A percentile compares a stretch with the other conserved stretches of the same genome.
phyloP scores from a whole-genome alignment of 2,113 vertebrate genomes.

The Tetraodon nigroviridis region DNA sequence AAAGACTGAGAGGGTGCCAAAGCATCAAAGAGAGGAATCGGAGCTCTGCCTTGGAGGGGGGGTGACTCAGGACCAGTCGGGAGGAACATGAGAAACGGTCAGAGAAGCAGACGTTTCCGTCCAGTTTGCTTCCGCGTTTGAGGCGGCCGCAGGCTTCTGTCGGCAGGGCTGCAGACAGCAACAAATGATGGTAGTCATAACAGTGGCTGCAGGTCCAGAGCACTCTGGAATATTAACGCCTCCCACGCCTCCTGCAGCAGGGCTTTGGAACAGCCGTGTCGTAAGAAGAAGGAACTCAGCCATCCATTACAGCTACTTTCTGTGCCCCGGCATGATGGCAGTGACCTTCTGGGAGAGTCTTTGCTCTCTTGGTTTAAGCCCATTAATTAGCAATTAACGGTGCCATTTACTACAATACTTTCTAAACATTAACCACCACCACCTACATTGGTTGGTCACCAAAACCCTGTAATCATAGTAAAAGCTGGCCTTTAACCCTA shows the following conservation, averaged over 20 bases:
- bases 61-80: slow-evolving; percentile 40
- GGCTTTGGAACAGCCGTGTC: slow-evolving; percentile 16
- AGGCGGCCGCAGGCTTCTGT: slow-evolving; percentile 24
- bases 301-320: not conserved
- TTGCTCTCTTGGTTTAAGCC: too few species aligned
- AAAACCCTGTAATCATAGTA: too few species aligned
- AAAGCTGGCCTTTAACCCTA: too few species aligned
- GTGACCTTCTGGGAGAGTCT: not conserved
- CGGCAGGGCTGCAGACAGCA: slow-evolving; percentile 43
- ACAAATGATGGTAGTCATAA: slow-evolving; percentile 30
- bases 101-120: slow-evolving; percentile 9
- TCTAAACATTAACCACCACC: too few species aligned
- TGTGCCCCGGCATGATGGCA: not conserved
- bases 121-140: slow-evolving; percentile 9
- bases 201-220: slow-evolving; percentile 16
- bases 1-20: slow-evolving; percentile 26
- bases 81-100: slow-evolving; percentile 29
- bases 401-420: too few species aligned
- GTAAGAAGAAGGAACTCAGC: not conserved
- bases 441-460: too few species aligned
- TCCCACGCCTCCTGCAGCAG: slow-evolving; percentile 14
- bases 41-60: slow-evolving; percentile 13
- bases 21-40: slow-evolving; percentile 43
- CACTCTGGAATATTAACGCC: slow-evolving; percentile 9
- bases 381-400: too few species aligned